Evolutionary conservation across 2,888 invertebrate genomes (phyloP), one percentile per base, ranked within the genome.

Genomic region (Lycophotia porphyrea): DNA sequence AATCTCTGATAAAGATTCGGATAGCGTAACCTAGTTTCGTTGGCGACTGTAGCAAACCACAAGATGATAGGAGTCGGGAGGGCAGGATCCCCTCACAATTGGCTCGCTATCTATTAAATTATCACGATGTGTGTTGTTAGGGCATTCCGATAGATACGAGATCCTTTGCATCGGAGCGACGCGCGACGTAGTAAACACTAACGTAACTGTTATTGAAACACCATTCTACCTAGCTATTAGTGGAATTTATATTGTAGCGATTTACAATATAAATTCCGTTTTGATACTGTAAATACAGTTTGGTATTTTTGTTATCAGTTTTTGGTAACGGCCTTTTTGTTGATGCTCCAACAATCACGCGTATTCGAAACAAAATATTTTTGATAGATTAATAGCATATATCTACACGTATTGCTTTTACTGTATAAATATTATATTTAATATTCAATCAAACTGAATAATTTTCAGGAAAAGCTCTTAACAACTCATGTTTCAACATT

Each of bases 61-160:
- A 77, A 74, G 60, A 80, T 87, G 80, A 84, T 86, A 87, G 81
- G 63, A 81, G 70, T 34, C 64, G 21, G 65, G 36, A 42, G 34
- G 58, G 42, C 63, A 18, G 47, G 31, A 69, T 66, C 71, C 73
- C 21, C 58, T 63, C 71, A 66, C 60, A 70, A 68, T 78, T 63
- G 83, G 58, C 55, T 71, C 68, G 44, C 8, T 73, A 85, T 73
- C 78, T 85, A 78, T 86, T 69, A 83, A 68, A 82, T 83, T 85
- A 82, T 86, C 58, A 68, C 36, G 61, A 65, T 70, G 66, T 72
- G 68, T 73, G 66, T 85, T 67, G 69, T 82, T 76, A 27, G 61
- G 42, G 61, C 34, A 60, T 71, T 63, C 44, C 34, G 49, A 61
- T 55, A 68, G n/a, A 27, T 58, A 69, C 36, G 61, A 39, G 49